Evolutionary conservation across 1,140 invertebrate genomes (phyloP).

Genomic region (Caenorhabditis briggsae): DNA sequence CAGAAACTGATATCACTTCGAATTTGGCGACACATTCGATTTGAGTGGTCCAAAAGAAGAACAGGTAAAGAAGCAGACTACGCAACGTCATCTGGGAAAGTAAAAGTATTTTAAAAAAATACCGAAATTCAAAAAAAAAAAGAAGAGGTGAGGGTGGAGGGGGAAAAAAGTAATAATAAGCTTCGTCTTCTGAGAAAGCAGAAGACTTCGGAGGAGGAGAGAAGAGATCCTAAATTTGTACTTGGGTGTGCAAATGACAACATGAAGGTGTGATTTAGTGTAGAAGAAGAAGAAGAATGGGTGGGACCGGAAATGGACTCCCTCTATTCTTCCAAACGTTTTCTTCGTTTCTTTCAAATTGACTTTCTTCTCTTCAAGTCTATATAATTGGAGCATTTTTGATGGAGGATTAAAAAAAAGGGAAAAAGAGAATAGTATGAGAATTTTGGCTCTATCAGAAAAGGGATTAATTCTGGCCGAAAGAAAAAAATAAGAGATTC

Average conservation of each 20-base stretch:
- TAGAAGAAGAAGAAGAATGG: not conserved
- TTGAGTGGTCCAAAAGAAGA: not conserved
- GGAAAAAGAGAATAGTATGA: conserved; percentile 6
- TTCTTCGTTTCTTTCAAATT: conserved; percentile 27
- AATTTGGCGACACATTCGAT: conserved; percentile 55
- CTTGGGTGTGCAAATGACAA: conserved; percentile 37
- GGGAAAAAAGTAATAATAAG: conserved; percentile 50
- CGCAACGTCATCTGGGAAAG: conserved; percentile 17
- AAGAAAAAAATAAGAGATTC: not conserved
- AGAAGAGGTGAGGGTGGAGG: not conserved
- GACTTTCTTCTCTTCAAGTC: conserved; percentile 3
- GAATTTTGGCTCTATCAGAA: not conserved
- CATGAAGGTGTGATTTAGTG: conserved; percentile 46
- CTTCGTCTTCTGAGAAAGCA: not conserved
- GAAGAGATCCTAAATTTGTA: conserved; percentile 26
- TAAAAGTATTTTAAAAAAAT: not conserved
- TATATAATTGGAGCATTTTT: conserved; percentile 14
- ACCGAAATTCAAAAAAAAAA: not conserved
- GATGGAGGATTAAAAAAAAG: not conserved
- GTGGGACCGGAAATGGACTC: conserved; percentile 24
- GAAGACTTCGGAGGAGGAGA: not conserved
- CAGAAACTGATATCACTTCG: conserved; percentile 59
- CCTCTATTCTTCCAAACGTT: not conserved
- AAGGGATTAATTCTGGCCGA: not conserved
- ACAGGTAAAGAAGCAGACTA: not conserved